Base-by-base conservation (phyloP, 2,797 vertebrate species). In the Babyrousa celebensis region DNA sequence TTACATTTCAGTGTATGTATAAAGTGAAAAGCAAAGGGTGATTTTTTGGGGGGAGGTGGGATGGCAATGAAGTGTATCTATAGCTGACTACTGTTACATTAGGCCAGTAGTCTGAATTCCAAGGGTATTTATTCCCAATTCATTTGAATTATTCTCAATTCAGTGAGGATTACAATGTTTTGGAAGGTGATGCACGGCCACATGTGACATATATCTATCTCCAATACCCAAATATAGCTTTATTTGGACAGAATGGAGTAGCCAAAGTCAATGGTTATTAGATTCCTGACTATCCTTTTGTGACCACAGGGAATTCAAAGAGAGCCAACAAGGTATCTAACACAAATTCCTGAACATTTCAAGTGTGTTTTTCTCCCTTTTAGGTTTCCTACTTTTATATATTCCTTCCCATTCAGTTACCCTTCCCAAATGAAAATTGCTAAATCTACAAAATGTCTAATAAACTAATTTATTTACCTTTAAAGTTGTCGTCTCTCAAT, bases 401-500 rank as follows among this genome's bases (percentile, higher is more conserved):
- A 79, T 48, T 85, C 40, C 27, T 95, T 92, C 74, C 96, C 91
- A n/a, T 93, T 94, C 54, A 63, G 54, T 95, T 17, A 90, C 84
- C 67, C 63, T 94, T 95, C 93, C 97, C 97, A 88, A 85, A 84
- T 48, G 89, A 95, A 95, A 94, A 94, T 65, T 96, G 90, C 94
- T 96, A 96, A 84, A 79, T 97, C 97, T 97, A 97, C 89, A 90
- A 93, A 95, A 56, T 82, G 77, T 85, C 97, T 95, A 96, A 95
- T 92, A 96, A 97, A 92, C 96, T 97, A 71, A 84, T 93, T 96
- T 79, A 97, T 97, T 98, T 98, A 98, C 97, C 98, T 98, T 97
- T 96, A 95, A 92, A 91, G 95, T 96, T 96, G 97, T 95, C 36
- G 96, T 97, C 88, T 97, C 85, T 98, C 97, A 98, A 97, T 27